Evolutionary conservation across 1,140 invertebrate genomes (phyloP).

Genomic region (Limonius californicus): DNA sequence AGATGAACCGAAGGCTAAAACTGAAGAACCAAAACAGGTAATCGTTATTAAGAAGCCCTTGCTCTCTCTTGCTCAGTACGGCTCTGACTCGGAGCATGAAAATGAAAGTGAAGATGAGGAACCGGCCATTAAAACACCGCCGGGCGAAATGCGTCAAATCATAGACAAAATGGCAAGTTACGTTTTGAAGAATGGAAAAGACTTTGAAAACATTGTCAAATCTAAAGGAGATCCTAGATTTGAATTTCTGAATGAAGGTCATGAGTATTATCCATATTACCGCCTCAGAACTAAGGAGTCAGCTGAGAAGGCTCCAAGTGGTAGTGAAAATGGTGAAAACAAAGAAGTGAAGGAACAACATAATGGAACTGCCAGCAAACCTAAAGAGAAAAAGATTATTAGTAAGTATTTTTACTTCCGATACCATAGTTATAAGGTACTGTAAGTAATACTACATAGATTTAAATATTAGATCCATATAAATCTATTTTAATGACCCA

Average conservation of each 20-base stretch:
- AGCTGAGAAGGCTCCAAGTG: slow-evolving; percentile 42
- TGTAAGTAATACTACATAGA: too few relatives aligned
- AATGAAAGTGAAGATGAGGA: slow-evolving; percentile 21
- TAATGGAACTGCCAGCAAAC: slow-evolving; percentile 49
- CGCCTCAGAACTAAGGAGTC: slow-evolving; percentile 51
- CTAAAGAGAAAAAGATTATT: slow-evolving; percentile 41
- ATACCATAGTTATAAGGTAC: too few relatives aligned
- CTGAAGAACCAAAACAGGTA: background rate
- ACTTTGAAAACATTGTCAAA: slow-evolving; percentile 86
- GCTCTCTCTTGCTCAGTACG: slow-evolving; percentile 56
- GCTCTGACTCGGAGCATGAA: slow-evolving; percentile 45
- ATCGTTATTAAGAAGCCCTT: slow-evolving; percentile 31
- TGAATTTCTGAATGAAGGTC: slow-evolving; percentile 68
- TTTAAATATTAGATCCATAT: too few relatives aligned
- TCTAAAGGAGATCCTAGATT: slow-evolving; percentile 84
- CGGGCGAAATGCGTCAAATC: slow-evolving; percentile 77
- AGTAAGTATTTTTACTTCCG: slow-evolving; percentile 33
- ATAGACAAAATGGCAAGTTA: slow-evolving; percentile 96
- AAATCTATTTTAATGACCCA: too few relatives aligned
- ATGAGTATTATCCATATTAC: slow-evolving; percentile 77
- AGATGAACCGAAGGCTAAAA: background rate
- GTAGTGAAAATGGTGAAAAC: slow-evolving; percentile 40
- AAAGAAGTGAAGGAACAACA: slow-evolving; percentile 51
- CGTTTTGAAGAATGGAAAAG: slow-evolving; percentile 88
- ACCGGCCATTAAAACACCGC: slow-evolving; percentile 57